Conservation (phyloP, 2,888 invertebrate species). For the Athalia rosae region DNA sequence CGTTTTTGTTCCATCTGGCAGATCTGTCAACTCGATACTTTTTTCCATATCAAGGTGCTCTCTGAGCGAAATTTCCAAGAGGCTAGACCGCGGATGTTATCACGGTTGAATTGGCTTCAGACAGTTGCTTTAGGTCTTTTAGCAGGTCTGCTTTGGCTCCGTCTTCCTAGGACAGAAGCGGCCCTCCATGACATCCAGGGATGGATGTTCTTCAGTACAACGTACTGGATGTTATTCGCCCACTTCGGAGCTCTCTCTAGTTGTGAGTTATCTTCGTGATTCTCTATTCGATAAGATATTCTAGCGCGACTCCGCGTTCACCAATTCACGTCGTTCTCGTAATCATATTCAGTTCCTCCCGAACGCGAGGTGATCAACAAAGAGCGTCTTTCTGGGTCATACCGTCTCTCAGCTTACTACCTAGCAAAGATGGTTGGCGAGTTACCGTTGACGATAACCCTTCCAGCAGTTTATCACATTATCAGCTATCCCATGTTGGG, state of each 20-base stretch:
- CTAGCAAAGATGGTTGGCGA: slow-evolving; percentile 89
- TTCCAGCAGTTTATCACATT: slow-evolving; percentile 85
- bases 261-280: slow-evolving; percentile 77
- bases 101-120: slow-evolving; percentile 86
- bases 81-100: slow-evolving; percentile 84
- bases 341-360: slow-evolving; percentile 79
- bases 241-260: slow-evolving; percentile 86
- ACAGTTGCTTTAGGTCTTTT: slow-evolving; percentile 83
- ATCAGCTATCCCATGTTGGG: slow-evolving; percentile 87
- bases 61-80: slow-evolving; percentile 86
- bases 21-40: background rate
- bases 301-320: background rate
- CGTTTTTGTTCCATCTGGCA: background rate
- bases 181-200: slow-evolving; percentile 86
- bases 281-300: background rate
- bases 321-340: slow-evolving; percentile 29
- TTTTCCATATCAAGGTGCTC: slow-evolving; percentile 75
- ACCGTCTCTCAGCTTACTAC: slow-evolving; percentile 87
- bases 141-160: slow-evolving; percentile 87
- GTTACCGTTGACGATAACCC: slow-evolving; percentile 82
- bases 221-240: slow-evolving; percentile 89
- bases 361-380: slow-evolving; percentile 88
- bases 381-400: slow-evolving; percentile 86
- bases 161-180: slow-evolving; percentile 84
- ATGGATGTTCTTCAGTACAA: slow-evolving; percentile 89